phyloP scores from a whole-genome alignment of 2,797 vertebrate genomes.

The Otus scops region DNA sequence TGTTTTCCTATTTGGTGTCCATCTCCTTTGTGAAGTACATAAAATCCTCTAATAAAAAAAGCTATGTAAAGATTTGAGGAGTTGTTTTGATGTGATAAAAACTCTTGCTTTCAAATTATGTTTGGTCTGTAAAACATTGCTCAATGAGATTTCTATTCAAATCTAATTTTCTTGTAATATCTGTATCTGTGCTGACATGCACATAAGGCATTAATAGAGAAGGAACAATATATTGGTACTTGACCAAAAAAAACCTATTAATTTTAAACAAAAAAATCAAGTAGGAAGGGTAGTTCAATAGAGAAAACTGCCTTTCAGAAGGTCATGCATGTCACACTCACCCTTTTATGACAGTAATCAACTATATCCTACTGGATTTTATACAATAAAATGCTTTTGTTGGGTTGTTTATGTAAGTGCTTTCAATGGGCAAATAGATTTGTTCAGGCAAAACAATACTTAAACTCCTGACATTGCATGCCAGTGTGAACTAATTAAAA shows the following conservation, averaged over 20 bases:
- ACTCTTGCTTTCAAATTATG: neutral
- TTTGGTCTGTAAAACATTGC: neutral
- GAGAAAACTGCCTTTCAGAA: neutral
- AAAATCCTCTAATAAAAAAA: neutral
- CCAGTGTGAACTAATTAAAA: constrained; percentile 65
- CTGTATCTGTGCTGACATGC: neutral
- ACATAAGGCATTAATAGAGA: neutral
- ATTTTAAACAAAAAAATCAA: neutral
- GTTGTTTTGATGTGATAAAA: neutral
- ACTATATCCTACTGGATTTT: neutral
- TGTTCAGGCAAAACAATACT: constrained; percentile 31
- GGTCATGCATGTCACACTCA: neutral
- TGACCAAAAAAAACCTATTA: neutral
- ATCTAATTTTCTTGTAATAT: neutral
- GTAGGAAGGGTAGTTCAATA: neutral
- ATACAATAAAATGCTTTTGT: neutral
- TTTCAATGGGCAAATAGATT: constrained; percentile 14
- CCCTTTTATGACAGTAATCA: neutral
- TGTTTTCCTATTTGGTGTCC: neutral
- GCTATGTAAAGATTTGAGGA: neutral
- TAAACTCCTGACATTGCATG: neutral
- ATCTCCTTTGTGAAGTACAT: neutral
- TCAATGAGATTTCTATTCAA: neutral
- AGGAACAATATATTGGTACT: neutral
- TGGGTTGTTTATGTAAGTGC: constrained; percentile 9